Evolutionary conservation across 2,113 vertebrate species (phyloP).

Genomic region (Heptranchias perlo): DNA sequence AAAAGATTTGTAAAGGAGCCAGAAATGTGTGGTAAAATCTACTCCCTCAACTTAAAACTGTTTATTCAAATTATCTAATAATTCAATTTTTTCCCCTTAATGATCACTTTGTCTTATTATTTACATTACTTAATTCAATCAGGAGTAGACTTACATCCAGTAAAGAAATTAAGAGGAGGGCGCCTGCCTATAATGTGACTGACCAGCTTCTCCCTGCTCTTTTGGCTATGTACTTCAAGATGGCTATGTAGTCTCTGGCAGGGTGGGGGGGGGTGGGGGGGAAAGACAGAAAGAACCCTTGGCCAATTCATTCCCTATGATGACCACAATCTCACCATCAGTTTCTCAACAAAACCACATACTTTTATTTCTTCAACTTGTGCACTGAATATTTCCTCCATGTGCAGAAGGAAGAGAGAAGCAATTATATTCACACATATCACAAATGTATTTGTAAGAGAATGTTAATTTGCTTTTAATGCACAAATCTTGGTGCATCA

Average conservation of each 20-base stretch:
- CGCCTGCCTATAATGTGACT: background rate
- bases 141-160: background rate
- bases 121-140: background rate
- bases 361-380: too few relatives aligned
- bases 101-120: background rate
- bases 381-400: background rate
- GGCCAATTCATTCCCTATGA: background rate
- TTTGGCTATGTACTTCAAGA: background rate
- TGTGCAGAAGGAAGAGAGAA: background rate
- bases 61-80: background rate
- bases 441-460: background rate
- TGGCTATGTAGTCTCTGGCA: background rate
- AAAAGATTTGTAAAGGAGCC: background rate
- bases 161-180: background rate
- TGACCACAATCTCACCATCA: background rate
- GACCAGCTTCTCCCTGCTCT: background rate
- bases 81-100: background rate
- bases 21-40: background rate
- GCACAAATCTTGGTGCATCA: background rate
- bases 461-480: background rate
- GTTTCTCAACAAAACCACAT: background rate
- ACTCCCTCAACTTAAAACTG: background rate
- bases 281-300: background rate
- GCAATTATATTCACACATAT: background rate
- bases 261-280: too few relatives aligned